Conservation (phyloP, 1,140 invertebrate genomes). For the Rhagoletis zephyria region DNA sequence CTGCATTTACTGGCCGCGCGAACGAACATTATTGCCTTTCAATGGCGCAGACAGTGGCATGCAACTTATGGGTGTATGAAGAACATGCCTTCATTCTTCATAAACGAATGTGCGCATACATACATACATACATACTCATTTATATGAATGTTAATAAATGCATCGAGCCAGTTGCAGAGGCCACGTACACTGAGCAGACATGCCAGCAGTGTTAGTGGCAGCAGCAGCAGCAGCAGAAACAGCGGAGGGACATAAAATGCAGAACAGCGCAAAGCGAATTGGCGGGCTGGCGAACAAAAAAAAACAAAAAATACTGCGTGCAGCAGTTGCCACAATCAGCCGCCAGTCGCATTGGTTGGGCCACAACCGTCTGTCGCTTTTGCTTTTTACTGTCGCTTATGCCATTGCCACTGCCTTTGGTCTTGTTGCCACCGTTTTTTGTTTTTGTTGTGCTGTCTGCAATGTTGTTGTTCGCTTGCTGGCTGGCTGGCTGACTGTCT, state of each 20-base stretch:
- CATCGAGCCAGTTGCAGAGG: neutral
- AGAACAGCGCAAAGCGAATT: neutral
- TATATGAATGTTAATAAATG: too few species aligned
- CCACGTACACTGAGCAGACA: neutral
- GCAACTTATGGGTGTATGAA: neutral
- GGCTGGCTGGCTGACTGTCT: neutral
- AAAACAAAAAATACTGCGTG: neutral
- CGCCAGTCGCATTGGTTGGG: constrained; percentile 1
- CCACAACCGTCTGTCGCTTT: constrained; percentile 31
- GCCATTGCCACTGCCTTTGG: neutral
- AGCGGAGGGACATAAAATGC: neutral
- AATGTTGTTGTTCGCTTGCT: neutral
- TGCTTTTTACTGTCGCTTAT: neutral
- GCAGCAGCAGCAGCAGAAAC: neutral
- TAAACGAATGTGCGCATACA: too few species aligned
- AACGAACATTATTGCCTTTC: constrained; percentile 9
- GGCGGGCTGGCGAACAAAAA: neutral
- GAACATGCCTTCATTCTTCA: too few species aligned
- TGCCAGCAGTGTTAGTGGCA: neutral
- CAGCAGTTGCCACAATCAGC: constrained; percentile 12
- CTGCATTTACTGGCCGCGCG: constrained; percentile 28
- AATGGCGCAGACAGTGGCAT: constrained; percentile 21
- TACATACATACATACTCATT: too few species aligned
- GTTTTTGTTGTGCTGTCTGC: neutral
- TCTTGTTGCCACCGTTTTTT: neutral